Evolutionary conservation across 2,797 vertebrate genomes (phyloP).

Genomic region (Microchirus variegatus): DNA sequence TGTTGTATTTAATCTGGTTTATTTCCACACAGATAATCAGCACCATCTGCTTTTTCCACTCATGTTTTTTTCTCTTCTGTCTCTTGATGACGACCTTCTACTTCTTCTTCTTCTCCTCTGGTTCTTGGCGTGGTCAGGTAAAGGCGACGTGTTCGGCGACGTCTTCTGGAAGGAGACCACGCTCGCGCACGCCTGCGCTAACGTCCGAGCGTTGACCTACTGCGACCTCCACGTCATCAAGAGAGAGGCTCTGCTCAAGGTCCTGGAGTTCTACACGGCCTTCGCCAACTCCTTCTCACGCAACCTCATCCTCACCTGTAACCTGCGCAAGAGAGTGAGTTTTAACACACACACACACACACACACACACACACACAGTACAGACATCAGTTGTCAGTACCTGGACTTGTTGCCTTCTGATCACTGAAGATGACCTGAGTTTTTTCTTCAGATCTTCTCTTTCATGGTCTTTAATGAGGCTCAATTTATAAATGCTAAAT

Average conservation of each 20-base stretch:
- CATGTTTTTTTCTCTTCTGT: too few relatives aligned
- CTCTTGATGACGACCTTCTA: too few relatives aligned
- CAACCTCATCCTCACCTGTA: conserved; percentile 96
- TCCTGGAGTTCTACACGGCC: conserved; percentile 94
- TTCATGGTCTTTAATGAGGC: too few relatives aligned
- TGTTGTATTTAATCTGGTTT: not conserved
- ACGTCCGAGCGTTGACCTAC: conserved; percentile 94
- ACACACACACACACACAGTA: too few relatives aligned
- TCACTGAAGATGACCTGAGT: too few relatives aligned
- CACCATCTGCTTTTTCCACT: too few relatives aligned
- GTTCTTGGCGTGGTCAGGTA: conserved; percentile 77
- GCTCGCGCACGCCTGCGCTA: conserved; percentile 92
- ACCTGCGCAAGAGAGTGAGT: conserved; percentile 93
- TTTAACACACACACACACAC: not conserved
- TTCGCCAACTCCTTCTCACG: conserved; percentile 97
- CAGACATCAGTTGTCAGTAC: too few relatives aligned
- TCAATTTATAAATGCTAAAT: too few relatives aligned
- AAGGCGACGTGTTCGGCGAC: conserved; percentile 96
- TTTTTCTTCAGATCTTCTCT: too few relatives aligned
- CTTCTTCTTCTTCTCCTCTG: not conserved
- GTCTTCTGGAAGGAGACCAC: conserved; percentile 97
- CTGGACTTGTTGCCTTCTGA: too few relatives aligned
- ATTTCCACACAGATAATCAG: not conserved
- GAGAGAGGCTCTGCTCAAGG: conserved; percentile 93
- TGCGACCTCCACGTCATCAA: conserved; percentile 96